Percentiles rank a stretch among this genome's conserved stretches.
Evolutionary conservation across 2,113 vertebrate species (phyloP).

Genomic region (Dipodomys spectabilis): DNA sequence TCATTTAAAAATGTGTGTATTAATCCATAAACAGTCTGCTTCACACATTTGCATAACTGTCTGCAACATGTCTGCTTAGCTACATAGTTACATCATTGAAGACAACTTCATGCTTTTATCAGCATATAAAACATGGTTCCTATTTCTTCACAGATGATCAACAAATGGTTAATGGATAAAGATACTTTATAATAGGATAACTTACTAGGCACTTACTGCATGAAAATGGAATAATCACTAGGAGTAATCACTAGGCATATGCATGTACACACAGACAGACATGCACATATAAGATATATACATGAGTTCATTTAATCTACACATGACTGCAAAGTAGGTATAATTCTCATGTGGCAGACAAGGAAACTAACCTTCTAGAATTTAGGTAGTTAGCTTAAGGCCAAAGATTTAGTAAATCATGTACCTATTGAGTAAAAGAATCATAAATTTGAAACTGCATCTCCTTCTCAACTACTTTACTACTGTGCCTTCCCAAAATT

Average conservation of each 20-base stretch:
- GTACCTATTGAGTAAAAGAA: background rate
- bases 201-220: background rate
- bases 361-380: slow-evolving; percentile 4
- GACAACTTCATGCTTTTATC: background rate
- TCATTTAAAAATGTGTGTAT: background rate
- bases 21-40: background rate
- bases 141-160: background rate
- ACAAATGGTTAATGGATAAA: background rate
- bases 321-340: background rate
- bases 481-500: background rate
- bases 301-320: background rate
- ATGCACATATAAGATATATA: background rate
- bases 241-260: background rate
- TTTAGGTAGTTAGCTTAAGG: background rate
- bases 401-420: background rate
- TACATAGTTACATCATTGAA: background rate
- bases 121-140: background rate
- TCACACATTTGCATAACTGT: background rate
- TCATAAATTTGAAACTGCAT: background rate
- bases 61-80: background rate
- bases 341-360: background rate
- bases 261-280: rapidly evolving
- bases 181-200: background rate
- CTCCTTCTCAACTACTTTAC: background rate
- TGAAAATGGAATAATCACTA: background rate